Percentiles rank a stretch among this genome's conserved stretches.
These are phyloP conservation scores for fruit fly (Drosophila melanogaster) DNA, from an alignment of 1,140 invertebrate genomes.

Conservation along the genomic window DNA sequence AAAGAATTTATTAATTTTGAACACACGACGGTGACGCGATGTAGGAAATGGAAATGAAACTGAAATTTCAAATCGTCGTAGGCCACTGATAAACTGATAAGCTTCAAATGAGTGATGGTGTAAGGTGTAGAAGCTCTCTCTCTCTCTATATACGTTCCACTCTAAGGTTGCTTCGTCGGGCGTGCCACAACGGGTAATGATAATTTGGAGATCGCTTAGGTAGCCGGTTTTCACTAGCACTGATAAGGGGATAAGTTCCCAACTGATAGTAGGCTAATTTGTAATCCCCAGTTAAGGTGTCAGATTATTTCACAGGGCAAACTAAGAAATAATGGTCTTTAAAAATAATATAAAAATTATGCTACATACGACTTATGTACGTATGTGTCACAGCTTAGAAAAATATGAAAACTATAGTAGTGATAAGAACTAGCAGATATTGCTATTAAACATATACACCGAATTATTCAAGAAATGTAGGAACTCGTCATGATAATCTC, in stretches of 20 bases:
- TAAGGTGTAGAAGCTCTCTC: neutral
- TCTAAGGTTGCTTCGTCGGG: neutral
- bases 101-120: neutral
- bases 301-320: too few species aligned
- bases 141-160: neutral
- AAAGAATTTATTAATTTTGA: constrained; percentile 1
- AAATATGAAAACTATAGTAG: too few species aligned
- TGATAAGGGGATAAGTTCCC: neutral
- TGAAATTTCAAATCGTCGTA: neutral
- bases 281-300: too few species aligned
- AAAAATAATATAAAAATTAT: too few species aligned
- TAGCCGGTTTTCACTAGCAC: neutral
- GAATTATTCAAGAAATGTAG: too few species aligned
- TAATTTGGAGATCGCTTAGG: neutral
- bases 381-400: too few species aligned
- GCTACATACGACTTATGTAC: too few species aligned
- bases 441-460: too few species aligned
- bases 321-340: too few species aligned
- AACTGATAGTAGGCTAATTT: neutral
- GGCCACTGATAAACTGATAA: constrained; percentile 19
- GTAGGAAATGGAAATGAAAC: neutral
- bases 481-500: too few species aligned
- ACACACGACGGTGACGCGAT: neutral
- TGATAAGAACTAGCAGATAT: too few species aligned
- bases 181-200: neutral